Percentiles rank a stretch among this genome's conserved stretches.
These are phyloP conservation scores for Microcebus griseorufus DNA, from an alignment of 2,113 vertebrate genomes.

Conservation along the genomic window DNA sequence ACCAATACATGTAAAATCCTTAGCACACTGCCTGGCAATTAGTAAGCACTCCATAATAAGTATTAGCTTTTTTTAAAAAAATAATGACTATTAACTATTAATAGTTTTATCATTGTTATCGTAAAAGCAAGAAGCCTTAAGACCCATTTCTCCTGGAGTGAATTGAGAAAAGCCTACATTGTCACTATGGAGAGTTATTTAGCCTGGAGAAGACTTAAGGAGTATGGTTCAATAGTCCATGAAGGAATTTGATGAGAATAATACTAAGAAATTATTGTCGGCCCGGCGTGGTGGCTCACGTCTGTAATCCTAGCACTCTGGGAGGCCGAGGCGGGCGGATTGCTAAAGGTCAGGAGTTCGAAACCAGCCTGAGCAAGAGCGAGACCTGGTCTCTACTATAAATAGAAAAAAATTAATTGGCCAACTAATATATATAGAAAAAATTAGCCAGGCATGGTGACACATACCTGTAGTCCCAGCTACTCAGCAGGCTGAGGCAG, in stretches of 20 bases:
- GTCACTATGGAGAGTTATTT: conserved; percentile 24
- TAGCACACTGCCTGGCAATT: conserved; percentile 22
- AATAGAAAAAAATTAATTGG: too few relatives aligned
- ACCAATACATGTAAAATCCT: conserved; percentile 23
- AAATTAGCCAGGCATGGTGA: too few relatives aligned
- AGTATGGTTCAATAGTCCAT: background rate
- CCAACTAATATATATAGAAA: too few relatives aligned
- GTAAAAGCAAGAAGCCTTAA: conserved; percentile 30
- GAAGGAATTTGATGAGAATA: conserved; percentile 30
- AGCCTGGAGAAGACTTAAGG: background rate
- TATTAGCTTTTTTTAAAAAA: background rate
- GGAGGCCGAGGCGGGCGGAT: too few relatives aligned
- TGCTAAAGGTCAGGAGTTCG: too few relatives aligned
- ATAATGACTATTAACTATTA: conserved; percentile 4
- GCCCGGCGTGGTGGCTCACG: too few relatives aligned
- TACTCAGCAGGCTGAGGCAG: too few relatives aligned
- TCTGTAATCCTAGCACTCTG: too few relatives aligned
- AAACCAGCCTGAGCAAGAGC: too few relatives aligned
- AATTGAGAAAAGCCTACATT: background rate
- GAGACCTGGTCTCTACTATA: too few relatives aligned
- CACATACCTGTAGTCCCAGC: too few relatives aligned
- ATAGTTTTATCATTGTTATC: background rate
- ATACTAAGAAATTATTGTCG: background rate
- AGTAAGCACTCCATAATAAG: background rate
- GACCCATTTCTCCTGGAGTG: conserved; percentile 41